Evolutionary conservation across 1,140 invertebrate genomes (phyloP).

Genomic region (Philopotamus ludificatus): DNA sequence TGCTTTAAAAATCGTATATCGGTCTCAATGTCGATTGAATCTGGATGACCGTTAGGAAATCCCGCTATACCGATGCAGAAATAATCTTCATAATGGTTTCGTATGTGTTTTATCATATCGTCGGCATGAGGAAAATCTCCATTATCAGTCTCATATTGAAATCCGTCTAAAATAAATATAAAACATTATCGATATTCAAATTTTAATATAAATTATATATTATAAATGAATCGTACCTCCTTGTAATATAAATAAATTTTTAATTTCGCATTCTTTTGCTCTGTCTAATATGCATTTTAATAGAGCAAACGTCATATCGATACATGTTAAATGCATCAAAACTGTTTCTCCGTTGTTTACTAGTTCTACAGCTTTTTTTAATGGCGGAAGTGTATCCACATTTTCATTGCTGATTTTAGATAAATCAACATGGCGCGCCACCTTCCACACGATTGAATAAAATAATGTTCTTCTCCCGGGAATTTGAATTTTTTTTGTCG

Average conservation of each 20-base stretch:
- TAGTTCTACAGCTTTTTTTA: not conserved
- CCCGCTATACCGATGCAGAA: slow-evolving; percentile 37
- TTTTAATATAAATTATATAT: not conserved
- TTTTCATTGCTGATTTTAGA: not conserved
- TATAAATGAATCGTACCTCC: slow-evolving; percentile 40
- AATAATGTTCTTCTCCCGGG: slow-evolving; percentile 7
- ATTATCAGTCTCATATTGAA: not conserved
- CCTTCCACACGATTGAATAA: slow-evolving; percentile 18
- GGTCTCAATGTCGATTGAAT: slow-evolving; percentile 8
- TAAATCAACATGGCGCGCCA: not conserved
- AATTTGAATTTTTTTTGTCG: not conserved
- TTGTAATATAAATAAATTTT: slow-evolving; percentile 44
- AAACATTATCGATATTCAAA: not conserved
- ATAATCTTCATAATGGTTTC: slow-evolving; percentile 29
- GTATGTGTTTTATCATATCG: slow-evolving; percentile 33
- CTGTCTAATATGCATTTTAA: slow-evolving; percentile 37
- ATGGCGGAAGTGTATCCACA: not conserved
- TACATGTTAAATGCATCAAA: slow-evolving; percentile 22
- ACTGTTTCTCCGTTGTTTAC: slow-evolving; percentile 3
- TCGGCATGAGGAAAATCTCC: not conserved
- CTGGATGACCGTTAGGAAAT: slow-evolving; percentile 36
- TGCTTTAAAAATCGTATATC: slow-evolving; percentile 34
- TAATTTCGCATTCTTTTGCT: slow-evolving; percentile 28
- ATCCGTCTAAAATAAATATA: slow-evolving; percentile 8
- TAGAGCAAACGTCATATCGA: slow-evolving; percentile 26